A percentile compares a stretch with the other conserved stretches of the same genome.
These are phyloP conservation scores for Exocentrus adspersus DNA, from an alignment of 2,888 invertebrate genomes.

Conservation along the genomic window DNA sequence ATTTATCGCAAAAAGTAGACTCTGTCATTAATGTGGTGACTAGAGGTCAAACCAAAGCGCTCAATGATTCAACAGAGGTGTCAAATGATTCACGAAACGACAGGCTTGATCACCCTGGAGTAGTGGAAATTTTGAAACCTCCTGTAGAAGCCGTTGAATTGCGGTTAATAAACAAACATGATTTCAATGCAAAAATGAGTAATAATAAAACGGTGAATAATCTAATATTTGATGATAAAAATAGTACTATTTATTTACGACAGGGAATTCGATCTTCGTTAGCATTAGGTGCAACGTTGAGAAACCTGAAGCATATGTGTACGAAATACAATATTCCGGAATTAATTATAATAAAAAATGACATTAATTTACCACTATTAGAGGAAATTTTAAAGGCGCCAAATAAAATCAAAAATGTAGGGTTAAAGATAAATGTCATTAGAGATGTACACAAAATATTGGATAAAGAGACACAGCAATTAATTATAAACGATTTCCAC, in stretches of 20 bases:
- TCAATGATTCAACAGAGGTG: too few relatives aligned
- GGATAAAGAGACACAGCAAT: conserved; percentile 18
- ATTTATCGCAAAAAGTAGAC: too few relatives aligned
- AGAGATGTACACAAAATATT: conserved; percentile 7
- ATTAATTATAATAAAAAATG: conserved; percentile 33
- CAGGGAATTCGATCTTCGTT: conserved; percentile 27
- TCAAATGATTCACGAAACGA: background rate
- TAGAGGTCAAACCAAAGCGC: too few relatives aligned
- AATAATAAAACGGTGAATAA: too few relatives aligned
- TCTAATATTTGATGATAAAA: too few relatives aligned
- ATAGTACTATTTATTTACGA: too few relatives aligned
- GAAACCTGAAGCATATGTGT: conserved; percentile 28
- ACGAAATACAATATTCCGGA: background rate
- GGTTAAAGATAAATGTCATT: too few relatives aligned
- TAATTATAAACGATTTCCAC: conserved; percentile 44
- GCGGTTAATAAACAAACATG: background rate
- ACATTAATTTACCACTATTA: conserved; percentile 17
- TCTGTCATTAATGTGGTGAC: too few relatives aligned
- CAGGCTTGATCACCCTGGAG: conserved; percentile 32
- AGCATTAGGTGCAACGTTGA: conserved; percentile 28
- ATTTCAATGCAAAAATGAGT: too few relatives aligned
- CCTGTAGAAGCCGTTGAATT: conserved; percentile 23
- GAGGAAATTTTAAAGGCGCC: conserved; percentile 6
- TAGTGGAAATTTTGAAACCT: conserved; percentile 30
- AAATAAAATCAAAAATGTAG: too few relatives aligned